Percentiles rank a stretch among this genome's conserved stretches.
Evolutionary conservation across 2,113 vertebrate species (phyloP).

Genomic region (Sigmodon hispidus): DNA sequence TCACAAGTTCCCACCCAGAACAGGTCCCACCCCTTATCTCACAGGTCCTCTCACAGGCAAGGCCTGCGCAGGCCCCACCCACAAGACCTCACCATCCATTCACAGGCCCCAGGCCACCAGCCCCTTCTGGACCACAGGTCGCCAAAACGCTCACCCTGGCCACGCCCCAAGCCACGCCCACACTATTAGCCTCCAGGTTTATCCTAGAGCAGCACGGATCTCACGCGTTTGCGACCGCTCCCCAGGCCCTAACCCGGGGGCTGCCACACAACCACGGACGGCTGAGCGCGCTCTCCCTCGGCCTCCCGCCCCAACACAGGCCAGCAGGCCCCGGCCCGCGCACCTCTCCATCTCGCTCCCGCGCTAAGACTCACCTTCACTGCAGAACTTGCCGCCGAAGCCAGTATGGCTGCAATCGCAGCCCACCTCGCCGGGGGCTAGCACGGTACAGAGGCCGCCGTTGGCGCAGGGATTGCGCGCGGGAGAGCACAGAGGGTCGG

Average conservation of each 20-base stretch:
- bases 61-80: background rate
- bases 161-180: background rate
- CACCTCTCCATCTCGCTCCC: background rate
- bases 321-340: background rate
- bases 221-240: background rate
- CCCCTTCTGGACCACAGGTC: background rate
- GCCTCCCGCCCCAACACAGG: background rate
- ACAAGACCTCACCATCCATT: background rate
- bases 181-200: background rate
- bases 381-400: conserved; percentile 93
- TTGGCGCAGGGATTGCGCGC: conserved; percentile 93
- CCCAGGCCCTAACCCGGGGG: background rate
- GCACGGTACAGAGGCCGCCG: conserved; percentile 91
- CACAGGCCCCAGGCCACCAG: background rate
- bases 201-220: background rate
- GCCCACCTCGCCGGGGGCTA: conserved; percentile 89
- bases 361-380: conserved; percentile 90
- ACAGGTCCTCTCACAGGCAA: background rate
- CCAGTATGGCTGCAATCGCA: conserved; percentile 95
- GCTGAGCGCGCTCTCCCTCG: background rate
- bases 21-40: background rate
- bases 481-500: conserved; percentile 90
- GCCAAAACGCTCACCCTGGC: background rate
- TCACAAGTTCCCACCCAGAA: background rate
- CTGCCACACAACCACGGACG: no score